A percentile compares a stretch with the other conserved stretches of the same genome.
phyloP scores from a whole-genome alignment of 2,797 vertebrate species.

The Smutsia gigantea region DNA sequence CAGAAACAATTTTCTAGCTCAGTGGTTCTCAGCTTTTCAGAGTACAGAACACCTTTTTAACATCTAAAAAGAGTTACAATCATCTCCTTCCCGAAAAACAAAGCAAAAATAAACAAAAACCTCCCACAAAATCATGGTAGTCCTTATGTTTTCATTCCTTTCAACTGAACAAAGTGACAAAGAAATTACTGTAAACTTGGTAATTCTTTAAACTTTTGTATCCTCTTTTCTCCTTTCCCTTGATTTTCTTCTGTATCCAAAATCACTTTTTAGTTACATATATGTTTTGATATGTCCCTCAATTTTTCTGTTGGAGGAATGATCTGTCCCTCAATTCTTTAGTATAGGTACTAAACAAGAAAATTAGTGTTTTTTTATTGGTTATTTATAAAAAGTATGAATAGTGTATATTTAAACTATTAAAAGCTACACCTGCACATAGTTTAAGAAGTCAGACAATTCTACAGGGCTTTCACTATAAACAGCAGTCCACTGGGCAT shows the following conservation, averaged over 20 bases:
- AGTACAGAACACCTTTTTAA: not conserved
- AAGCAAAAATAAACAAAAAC: not conserved
- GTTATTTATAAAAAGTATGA: not conserved
- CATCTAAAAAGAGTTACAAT: not conserved
- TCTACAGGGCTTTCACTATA: not conserved
- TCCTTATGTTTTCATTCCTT: not conserved
- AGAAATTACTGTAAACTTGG: not conserved
- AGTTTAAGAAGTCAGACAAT: not conserved
- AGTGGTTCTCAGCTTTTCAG: conserved; percentile 11
- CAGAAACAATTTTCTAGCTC: conserved; percentile 61
- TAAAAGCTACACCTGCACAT: not conserved
- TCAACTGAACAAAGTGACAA: not conserved
- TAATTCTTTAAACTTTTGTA: conserved; percentile 18
- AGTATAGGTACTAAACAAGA: not conserved
- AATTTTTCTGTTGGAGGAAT: too few relatives aligned
- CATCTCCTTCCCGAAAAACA: not conserved
- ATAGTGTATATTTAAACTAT: not conserved
- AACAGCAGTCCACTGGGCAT: not conserved
- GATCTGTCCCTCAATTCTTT: not conserved
- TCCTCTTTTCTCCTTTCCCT: not conserved
- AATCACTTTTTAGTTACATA: not conserved
- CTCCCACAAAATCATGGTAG: not conserved
- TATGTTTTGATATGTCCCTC: not conserved
- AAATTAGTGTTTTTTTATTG: not conserved
- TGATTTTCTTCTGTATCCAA: not conserved